Conservation (phyloP, 2,113 vertebrate genomes). For the Podiceps cristatus region DNA sequence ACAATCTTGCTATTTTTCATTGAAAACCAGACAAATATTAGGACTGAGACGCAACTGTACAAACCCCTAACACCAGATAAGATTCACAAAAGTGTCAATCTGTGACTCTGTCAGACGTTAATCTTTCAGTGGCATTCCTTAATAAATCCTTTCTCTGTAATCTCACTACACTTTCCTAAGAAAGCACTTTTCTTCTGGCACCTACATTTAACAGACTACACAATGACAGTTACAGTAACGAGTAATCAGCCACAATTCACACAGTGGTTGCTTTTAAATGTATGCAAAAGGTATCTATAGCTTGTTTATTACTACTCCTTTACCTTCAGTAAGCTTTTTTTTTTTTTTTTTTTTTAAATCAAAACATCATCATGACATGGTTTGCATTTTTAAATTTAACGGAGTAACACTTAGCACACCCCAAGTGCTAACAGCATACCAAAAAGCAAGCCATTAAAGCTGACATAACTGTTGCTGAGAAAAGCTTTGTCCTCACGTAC, state of each 20-base stretch:
- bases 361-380: neutral
- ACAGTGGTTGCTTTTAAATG: fast-evolving
- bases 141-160: neutral
- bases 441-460: neutral
- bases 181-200: neutral
- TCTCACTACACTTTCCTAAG: neutral
- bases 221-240: neutral
- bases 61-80: neutral
- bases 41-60: neutral
- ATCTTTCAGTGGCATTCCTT: neutral
- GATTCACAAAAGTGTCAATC: neutral
- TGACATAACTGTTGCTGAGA: neutral
- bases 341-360: neutral
- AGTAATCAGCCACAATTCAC: neutral
- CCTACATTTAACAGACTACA: neutral
- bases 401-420: neutral
- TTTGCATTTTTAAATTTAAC: neutral
- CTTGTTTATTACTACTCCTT: neutral
- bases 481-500: neutral
- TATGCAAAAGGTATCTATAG: neutral
- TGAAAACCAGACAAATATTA: neutral
- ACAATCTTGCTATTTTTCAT: neutral
- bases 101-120: neutral
- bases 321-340: neutral
- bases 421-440: neutral